phyloP scores from a whole-genome alignment of 2,113 vertebrate genomes.

The Nothoprocta pentlandii region DNA sequence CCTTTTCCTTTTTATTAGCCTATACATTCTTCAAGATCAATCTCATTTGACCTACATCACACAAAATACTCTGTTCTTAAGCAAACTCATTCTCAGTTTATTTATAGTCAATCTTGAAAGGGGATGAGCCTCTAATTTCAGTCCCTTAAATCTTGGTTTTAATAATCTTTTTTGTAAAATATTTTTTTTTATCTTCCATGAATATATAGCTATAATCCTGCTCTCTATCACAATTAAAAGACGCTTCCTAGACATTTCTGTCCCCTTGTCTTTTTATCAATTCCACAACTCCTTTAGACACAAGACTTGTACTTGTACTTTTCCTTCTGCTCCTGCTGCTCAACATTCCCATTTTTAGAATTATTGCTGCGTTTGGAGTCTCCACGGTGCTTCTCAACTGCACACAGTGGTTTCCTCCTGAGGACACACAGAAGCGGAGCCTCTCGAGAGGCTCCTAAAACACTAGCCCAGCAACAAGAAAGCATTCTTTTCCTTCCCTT shows the following conservation, averaged over 20 bases:
- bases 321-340: background rate
- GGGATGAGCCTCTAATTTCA: background rate
- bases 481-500: constrained; percentile 7
- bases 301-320: background rate
- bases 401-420: background rate
- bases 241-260: background rate
- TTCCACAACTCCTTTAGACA: background rate
- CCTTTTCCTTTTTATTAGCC: background rate
- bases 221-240: background rate
- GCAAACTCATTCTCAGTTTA: background rate
- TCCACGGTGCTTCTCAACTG: accelerated
- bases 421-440: background rate
- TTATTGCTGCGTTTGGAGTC: background rate
- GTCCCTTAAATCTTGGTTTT: background rate
- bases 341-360: background rate
- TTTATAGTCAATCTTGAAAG: background rate
- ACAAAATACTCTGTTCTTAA: background rate
- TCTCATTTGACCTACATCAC: background rate
- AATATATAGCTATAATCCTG: background rate
- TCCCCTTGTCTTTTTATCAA: background rate
- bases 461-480: constrained; percentile 1
- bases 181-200: background rate
- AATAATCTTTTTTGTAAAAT: background rate
- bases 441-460: constrained; percentile 24
- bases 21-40: background rate